Conservation (phyloP, 64 coral and sea anemone genomes). For the Dendrophyllia cribrosa region DNA sequence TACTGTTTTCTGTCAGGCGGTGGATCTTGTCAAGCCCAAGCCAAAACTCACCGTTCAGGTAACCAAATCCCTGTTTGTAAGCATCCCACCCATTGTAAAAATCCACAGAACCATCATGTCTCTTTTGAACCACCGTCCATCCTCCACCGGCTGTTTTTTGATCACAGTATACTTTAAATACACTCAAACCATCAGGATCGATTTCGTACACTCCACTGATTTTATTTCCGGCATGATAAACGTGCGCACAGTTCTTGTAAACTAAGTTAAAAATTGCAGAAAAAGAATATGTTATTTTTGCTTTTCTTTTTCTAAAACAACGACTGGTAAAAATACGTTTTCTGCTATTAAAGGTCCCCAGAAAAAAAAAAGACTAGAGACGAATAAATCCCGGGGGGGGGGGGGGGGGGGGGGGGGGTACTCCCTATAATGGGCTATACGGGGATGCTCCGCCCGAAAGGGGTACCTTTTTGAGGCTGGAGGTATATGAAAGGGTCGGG, state of each 20-base stretch:
- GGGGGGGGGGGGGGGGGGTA: no score
- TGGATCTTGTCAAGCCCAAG: slow-evolving; percentile 1
- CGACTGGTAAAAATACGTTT: no score
- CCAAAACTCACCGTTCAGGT: background rate
- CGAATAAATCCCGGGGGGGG: no score
- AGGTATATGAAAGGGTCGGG: no score
- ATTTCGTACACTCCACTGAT: slow-evolving; percentile 3
- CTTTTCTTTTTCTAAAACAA: no score
- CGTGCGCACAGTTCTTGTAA: background rate
- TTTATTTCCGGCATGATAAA: background rate
- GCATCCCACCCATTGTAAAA: background rate
- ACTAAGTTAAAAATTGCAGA: background rate
- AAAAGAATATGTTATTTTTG: no score
- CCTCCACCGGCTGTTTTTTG: background rate
- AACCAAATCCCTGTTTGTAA: background rate
- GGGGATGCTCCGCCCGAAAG: no score
- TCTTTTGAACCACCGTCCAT: background rate
- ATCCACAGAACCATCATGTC: background rate
- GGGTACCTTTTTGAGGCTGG: no score
- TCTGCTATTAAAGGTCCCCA: no score
- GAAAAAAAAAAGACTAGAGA: no score
- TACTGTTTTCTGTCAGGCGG: background rate
- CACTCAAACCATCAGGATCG: background rate
- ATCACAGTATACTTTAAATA: background rate
- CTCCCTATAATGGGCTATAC: no score